Conservation (phyloP, 2,797 vertebrate species). For the Dromococcyx pavoninus region DNA sequence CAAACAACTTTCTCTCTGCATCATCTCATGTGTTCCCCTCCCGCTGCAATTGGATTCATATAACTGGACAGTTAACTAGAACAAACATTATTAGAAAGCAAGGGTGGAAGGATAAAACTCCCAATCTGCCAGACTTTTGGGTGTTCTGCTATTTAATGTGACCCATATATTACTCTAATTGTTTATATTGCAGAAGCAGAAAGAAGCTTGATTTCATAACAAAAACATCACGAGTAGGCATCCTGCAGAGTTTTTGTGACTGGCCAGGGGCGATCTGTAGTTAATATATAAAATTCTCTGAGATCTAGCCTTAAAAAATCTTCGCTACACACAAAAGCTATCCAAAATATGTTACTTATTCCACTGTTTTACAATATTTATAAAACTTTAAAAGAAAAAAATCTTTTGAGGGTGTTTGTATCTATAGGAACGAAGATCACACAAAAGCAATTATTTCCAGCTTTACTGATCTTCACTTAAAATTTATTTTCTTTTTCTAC, state of each 20-base stretch:
- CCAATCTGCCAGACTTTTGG: rapidly evolving
- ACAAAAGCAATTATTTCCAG: neutral
- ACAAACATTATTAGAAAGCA: neutral
- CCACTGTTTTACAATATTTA: neutral
- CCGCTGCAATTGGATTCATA: neutral
- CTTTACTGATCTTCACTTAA: neutral
- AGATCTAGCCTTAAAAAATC: neutral
- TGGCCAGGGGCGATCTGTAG: neutral
- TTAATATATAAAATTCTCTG: neutral
- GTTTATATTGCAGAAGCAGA: neutral
- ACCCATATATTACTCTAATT: neutral
- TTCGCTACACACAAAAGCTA: neutral
- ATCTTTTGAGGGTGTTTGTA: neutral
- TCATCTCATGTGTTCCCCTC: neutral
- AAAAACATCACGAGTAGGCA: neutral
- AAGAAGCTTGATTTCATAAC: neutral
- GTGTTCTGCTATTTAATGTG: neutral
- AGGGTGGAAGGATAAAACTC: neutral
- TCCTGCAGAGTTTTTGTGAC: neutral
- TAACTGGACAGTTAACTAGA: neutral
- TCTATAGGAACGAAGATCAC: neutral
- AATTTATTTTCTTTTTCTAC: neutral
- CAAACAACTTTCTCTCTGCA: neutral
- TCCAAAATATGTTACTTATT: neutral
- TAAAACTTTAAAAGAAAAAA: neutral